Evolutionary conservation across 1,140 invertebrate genomes (phyloP).

Genomic region (Lasioglossum baleicum): DNA sequence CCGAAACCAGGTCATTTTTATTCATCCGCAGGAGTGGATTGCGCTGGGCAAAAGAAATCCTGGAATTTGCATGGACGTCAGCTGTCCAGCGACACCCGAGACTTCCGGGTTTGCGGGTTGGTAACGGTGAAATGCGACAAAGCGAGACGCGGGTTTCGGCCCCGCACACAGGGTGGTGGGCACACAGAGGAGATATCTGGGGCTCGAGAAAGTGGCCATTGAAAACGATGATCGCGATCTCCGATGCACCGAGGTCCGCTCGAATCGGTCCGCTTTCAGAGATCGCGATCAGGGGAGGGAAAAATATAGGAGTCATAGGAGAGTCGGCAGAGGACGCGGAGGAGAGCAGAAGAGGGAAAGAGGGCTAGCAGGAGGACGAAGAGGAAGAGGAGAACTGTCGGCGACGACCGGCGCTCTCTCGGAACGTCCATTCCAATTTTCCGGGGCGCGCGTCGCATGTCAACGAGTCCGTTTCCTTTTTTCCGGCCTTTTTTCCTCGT

Average conservation of each 20-base stretch:
- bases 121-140: too few relatives aligned
- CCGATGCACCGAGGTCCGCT: constrained; percentile 4
- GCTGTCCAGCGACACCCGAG: background rate
- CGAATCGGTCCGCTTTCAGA: constrained; percentile 29
- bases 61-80: background rate
- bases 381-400: background rate
- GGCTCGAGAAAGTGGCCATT: constrained; percentile 30
- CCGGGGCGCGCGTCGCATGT: constrained; percentile 30
- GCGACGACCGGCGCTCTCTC: constrained; percentile 17
- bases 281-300: constrained; percentile 33
- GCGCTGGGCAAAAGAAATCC: background rate
- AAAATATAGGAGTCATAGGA: background rate
- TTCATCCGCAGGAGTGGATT: too few relatives aligned
- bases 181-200: background rate
- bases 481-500: background rate
- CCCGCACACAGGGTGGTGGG: background rate
- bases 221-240: constrained; percentile 15
- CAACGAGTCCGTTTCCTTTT: constrained; percentile 26
- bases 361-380: background rate
- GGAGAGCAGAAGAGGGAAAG: background rate
- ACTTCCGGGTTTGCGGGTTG: too few relatives aligned
- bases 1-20: too few relatives aligned
- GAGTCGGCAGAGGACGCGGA: background rate
- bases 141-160: background rate
- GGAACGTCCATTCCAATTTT: constrained; percentile 47